Percentiles rank a stretch among this genome's conserved stretches.
Evolutionary conservation across 2,113 vertebrate genomes (phyloP).

Genomic region (Poeciliopsis turrubarensis): DNA sequence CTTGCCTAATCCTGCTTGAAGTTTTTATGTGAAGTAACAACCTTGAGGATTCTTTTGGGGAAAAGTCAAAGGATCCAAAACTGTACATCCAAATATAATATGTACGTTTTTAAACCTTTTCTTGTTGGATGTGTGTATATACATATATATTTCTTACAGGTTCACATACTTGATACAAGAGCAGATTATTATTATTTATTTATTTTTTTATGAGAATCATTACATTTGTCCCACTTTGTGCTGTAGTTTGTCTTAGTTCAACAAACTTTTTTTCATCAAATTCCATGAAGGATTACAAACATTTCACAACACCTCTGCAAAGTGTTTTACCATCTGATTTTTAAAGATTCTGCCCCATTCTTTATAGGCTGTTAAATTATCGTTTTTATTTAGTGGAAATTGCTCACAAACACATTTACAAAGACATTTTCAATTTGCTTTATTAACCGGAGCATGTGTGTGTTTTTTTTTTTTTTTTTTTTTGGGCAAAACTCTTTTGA

Average conservation of each 20-base stretch:
- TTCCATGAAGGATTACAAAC: background rate
- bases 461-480: background rate
- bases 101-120: background rate
- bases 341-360: background rate
- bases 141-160: background rate
- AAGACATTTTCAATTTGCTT: too few species aligned
- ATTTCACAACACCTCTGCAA: background rate
- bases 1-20: background rate
- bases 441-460: constrained; percentile 13
- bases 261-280: background rate
- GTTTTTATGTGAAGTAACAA: constrained; percentile 8
- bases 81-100: background rate
- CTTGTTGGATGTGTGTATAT: background rate
- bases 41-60: background rate
- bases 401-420: too few species aligned
- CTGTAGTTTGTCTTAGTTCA: background rate
- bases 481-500: constrained; percentile 53
- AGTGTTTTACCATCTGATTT: background rate
- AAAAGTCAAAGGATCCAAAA: background rate
- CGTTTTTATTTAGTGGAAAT: background rate
- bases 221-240: background rate
- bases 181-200: background rate
- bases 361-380: background rate
- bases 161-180: background rate
- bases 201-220: background rate